Evolutionary conservation across 1,140 invertebrate species (phyloP).

Genomic region (Copidosoma floridanum): DNA sequence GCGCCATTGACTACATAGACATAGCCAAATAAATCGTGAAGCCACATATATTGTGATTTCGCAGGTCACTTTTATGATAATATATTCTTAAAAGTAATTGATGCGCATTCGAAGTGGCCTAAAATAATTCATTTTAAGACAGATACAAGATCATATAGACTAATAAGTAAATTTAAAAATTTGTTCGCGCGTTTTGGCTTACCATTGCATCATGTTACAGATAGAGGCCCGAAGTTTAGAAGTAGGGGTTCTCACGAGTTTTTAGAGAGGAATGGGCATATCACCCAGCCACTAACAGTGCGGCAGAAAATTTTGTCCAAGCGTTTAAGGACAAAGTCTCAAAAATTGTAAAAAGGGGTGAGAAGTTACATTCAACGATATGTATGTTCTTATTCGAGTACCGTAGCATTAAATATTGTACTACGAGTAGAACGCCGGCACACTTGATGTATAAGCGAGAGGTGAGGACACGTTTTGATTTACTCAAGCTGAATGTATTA

Average conservation of each 20-base stretch:
- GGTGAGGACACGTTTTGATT: no score
- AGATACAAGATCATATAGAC: slow-evolving; percentile 2
- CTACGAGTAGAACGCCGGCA: slow-evolving; percentile 1
- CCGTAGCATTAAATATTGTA: slow-evolving; percentile 6
- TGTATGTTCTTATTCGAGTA: slow-evolving; percentile 10
- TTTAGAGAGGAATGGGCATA: slow-evolving; percentile 32
- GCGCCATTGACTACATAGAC: no score
- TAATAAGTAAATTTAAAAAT: slow-evolving; percentile 28
- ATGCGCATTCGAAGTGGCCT: slow-evolving; percentile 41
- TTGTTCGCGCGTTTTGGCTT: slow-evolving; percentile 28
- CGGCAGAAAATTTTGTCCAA: slow-evolving; percentile 41
- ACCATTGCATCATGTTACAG: slow-evolving; percentile 27
- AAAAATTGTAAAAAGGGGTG: slow-evolving; percentile 29
- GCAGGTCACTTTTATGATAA: not conserved
- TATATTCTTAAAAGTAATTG: slow-evolving; percentile 34
- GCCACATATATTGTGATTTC: slow-evolving; percentile 9
- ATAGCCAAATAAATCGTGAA: no score
- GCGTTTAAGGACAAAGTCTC: slow-evolving; percentile 40
- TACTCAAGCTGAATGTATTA: no score
- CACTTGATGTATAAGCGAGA: no score
- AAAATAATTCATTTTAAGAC: slow-evolving; percentile 1
- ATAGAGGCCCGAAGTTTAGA: slow-evolving; percentile 35
- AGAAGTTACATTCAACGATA: slow-evolving; percentile 6
- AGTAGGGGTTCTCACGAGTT: no score
- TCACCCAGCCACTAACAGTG: no score